These are phyloP conservation scores for Carapus acus DNA, from an alignment of 2,797 vertebrate genomes.

Conservation along the genomic window DNA sequence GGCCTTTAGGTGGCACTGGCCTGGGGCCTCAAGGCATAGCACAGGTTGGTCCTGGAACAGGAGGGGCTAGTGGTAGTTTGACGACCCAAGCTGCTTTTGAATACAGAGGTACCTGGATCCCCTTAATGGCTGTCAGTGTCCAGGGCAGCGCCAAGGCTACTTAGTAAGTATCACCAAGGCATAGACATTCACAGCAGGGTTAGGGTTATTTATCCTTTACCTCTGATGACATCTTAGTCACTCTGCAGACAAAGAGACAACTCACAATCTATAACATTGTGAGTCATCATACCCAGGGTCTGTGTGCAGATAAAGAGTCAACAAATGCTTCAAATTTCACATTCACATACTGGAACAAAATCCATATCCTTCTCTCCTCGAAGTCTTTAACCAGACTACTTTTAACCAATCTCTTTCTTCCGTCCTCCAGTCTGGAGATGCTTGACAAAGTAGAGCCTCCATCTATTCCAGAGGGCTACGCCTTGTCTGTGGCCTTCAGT, in stretches of 20 bases:
- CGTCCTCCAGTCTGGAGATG: constrained; percentile 86
- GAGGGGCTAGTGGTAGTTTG: constrained; percentile 74
- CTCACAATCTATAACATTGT: no score
- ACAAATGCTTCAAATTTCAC: no score
- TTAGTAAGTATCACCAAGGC: constrained; percentile 77
- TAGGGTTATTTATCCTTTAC: no score
- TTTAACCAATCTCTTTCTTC: background rate
- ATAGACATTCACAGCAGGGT: no score
- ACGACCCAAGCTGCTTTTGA: constrained; percentile 94
- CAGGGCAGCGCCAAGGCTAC: constrained; percentile 98
- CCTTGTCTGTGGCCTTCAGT: constrained; percentile 99
- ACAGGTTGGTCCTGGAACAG: constrained; percentile 77
- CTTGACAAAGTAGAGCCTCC: constrained; percentile 98
- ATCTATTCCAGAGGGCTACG: constrained; percentile 95
- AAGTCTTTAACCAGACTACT: background rate
- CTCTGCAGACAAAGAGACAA: no score
- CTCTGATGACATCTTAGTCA: no score
- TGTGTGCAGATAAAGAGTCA: no score
- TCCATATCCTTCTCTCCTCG: background rate
- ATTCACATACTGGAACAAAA: no score
- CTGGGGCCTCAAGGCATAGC: constrained; percentile 71
- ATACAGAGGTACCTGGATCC: constrained; percentile 97
- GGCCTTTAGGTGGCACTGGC: constrained; percentile 66
- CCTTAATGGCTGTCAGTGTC: constrained; percentile 87
- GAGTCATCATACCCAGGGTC: no score